Base-by-base conservation (phyloP, 2,113 vertebrate species). In the Stegastes partitus region DNA sequence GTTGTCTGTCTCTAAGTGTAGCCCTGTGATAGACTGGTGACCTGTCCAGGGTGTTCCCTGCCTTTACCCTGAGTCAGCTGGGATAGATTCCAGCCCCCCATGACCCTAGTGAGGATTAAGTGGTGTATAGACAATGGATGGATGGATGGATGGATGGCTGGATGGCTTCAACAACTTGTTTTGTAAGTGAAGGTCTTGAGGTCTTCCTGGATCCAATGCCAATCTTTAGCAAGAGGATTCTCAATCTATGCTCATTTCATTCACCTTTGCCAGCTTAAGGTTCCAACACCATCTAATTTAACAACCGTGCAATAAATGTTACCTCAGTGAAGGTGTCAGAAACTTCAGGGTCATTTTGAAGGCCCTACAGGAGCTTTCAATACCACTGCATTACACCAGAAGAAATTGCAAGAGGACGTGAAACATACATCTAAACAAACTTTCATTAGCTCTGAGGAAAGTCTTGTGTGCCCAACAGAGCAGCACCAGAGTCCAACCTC, bases 401-500 rank as follows among this genome's bases (percentile, higher is more conserved):
- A 26, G 23, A 59, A 39, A 16, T 3, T 9, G 6, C 15, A 62
- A 53, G 34, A 21, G 16, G 2, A 68, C 61, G 50, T 65, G 16
- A 34, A 9, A 34, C 7, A 9, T 11, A 5, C 0, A 68, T 31
- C 65, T 16, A 34, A 44, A 45, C 22, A 22, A 64, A 34, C 14
- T 58, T 28, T 63, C 31, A 63, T 51, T 77, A 62, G 11, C 12
- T 11, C 5, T 0, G 3, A 55, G 44, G 25, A 22, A 66, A 67
- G 11, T 50, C 50, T 10, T 26, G n/a, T 11, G 11, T 68, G 42
- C 0, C 61, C n/a, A 56, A 75, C 15, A 45, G 21, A 63, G 42
- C 37, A 49, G 26, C 63, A 25, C 23, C 11, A 4, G 44, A 53
- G 56, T 59, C 56, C 57, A 78, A 50, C 47, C 19, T 57, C 28